Base-by-base conservation (phyloP, 2,888 invertebrate genomes). In the Rhodophaea formosa region DNA sequence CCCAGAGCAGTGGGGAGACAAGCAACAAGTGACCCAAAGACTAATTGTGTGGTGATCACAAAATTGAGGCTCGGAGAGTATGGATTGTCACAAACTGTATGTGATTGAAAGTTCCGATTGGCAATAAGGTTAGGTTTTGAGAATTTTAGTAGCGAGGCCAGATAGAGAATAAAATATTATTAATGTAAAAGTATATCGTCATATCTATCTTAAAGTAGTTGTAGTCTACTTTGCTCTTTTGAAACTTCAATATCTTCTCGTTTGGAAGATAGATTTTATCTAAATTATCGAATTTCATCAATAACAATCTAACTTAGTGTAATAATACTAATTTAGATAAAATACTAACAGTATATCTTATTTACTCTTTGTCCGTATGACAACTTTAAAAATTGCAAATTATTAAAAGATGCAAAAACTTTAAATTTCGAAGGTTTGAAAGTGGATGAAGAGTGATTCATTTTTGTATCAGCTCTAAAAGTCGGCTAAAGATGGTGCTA, bases 401-500 rank as follows among this genome's bases (percentile, higher is more conserved):
- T 6, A 5, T 23, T 23, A n/a, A n/a, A n/a, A n/a, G n/a, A 23
- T 17, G 45, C 17, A 23, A 3, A 45, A 45, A 6, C 5, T 23
- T 23, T 46, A 17, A 17, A 17, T 6, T 8, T 29, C 23, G 12
- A 12, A n/a, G 1, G 3, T 10, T 12, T 44, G 39, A 5, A 39
- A 39, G 12, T 49, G 59, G 62, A 62, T 59, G 58, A 61, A 60
- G 57, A 44, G 62, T 60, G 60, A 62, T 57, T 39, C 42, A 62
- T 57, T 39, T 45, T 42, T 56, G 46, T 58, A 57, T 56, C 54
- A 59, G 61, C 62, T 62, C 60, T 62, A 52, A 51, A 62, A 59
- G 58, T 63, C 62, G 62, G 63, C 68, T 69, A 67, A 68, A 64
- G 66, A 74, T 77, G 79, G 79, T 80, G 79, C 79, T 80, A 79